phyloP scores from a whole-genome alignment of 2,113 vertebrate species.

The Solea solea region DNA sequence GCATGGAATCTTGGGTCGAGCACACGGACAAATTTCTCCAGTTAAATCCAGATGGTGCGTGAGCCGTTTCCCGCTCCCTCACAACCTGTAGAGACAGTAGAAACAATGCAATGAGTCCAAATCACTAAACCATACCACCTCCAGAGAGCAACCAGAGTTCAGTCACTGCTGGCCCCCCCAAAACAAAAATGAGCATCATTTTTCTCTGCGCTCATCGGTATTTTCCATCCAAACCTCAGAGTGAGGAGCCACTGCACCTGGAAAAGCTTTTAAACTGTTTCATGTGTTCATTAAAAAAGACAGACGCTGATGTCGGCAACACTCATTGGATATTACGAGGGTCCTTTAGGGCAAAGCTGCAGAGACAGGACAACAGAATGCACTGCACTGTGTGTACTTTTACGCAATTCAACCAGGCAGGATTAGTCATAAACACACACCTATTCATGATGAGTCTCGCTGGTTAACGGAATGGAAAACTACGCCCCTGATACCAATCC shows the following conservation, averaged over 20 bases:
- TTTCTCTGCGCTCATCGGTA: slow-evolving; percentile 38
- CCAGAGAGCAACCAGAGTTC: slow-evolving; percentile 43
- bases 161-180: slow-evolving; percentile 34
- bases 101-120: slow-evolving; percentile 44
- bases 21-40: slow-evolving; percentile 1
- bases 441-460: no score
- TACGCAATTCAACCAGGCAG: slow-evolving; percentile 6
- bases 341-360: slow-evolving; percentile 23
- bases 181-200: slow-evolving; percentile 35
- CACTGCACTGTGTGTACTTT: not conserved
- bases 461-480: no score
- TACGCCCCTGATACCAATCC: no score
- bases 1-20: slow-evolving; percentile 15
- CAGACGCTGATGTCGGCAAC: slow-evolving; percentile 42
- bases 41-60: slow-evolving; percentile 27
- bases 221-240: slow-evolving; percentile 61
- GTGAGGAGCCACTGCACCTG: slow-evolving; percentile 41
- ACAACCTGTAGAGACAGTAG: slow-evolving; percentile 44
- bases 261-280: slow-evolving; percentile 57
- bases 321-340: slow-evolving; percentile 7
- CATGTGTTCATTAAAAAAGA: slow-evolving; percentile 49
- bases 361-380: slow-evolving; percentile 27
- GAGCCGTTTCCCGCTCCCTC: not conserved
- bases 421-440: slow-evolving; percentile 4
- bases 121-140: slow-evolving; percentile 58